phyloP scores from a whole-genome alignment of 2,113 vertebrate species.

The Rhea pennata region DNA sequence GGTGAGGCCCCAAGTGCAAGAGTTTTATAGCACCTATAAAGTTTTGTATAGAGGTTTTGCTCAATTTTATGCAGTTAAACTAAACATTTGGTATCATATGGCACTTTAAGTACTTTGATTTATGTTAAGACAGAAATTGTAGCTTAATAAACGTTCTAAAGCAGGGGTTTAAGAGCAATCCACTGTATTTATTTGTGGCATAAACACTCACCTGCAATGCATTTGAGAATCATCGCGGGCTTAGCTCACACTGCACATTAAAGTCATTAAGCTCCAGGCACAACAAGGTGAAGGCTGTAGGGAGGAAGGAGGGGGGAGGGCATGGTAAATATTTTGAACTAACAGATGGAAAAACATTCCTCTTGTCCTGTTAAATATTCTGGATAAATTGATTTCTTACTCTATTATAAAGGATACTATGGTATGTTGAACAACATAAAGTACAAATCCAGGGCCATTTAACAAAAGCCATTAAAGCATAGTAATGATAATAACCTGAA shows the following conservation, averaged over 20 bases:
- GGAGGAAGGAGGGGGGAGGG: slow-evolving; percentile 41
- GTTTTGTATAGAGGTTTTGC: slow-evolving; percentile 50
- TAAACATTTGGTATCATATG: slow-evolving; percentile 71
- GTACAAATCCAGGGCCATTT: not conserved
- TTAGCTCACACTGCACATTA: slow-evolving; percentile 47
- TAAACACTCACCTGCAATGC: slow-evolving; percentile 71
- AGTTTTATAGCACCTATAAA: slow-evolving; percentile 76
- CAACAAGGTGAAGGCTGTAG: slow-evolving; percentile 66
- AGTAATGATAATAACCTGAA: not conserved
- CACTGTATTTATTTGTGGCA: slow-evolving; percentile 75
- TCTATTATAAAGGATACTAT: not conserved
- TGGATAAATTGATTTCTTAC: not conserved
- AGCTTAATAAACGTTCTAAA: slow-evolving; percentile 68
- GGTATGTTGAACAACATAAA: not conserved
- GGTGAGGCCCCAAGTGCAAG: slow-evolving; percentile 34
- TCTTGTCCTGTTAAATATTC: slow-evolving; percentile 26
- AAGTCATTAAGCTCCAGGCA: slow-evolving; percentile 54
- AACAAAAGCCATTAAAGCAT: not conserved
- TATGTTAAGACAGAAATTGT: slow-evolving; percentile 69
- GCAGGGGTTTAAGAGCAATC: slow-evolving; percentile 67
- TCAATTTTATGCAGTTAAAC: slow-evolving; percentile 70
- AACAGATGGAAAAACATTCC: not conserved
- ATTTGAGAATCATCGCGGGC: slow-evolving; percentile 55
- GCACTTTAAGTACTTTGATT: slow-evolving; percentile 76
- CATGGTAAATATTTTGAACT: slow-evolving; percentile 20